Base-by-base conservation (phyloP, 2,797 vertebrate species). In the Acanthurus tractus region DNA sequence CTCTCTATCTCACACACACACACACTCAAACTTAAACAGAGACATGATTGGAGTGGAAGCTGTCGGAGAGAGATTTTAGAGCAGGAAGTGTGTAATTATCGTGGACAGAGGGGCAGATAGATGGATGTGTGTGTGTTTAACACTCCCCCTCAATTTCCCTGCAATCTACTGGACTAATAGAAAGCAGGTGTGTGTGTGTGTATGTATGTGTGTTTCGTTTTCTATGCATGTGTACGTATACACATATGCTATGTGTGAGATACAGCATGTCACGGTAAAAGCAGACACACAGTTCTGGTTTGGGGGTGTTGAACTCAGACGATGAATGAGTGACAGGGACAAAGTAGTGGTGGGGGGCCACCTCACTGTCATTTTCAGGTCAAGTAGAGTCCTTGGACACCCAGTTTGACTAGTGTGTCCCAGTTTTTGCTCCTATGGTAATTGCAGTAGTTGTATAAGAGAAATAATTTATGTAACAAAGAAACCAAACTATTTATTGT, bases 101-200 rank as follows among this genome's bases (percentile, higher is more conserved):
- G 58, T 74, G 66, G 91, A 89, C 86, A 88, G 90, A 87, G 86
- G 85, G 76, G 74, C 78, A 86, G 83, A 92, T 90, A 89, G 84
- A 92, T 92, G 88, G 82, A 91, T 89, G 88, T 90, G 89, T 91
- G 89, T 92, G 88, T 92, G 87, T 89, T 91, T 90, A 93, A 93
- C 89, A 91, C 87, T 91, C 88, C 92, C 89, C 85, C 91, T 91
- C 89, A 91, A 93, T 90, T 90, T 89, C 88, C 88, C 78, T 83
- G 81, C 84, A 92, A 92, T 90, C 87, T 88, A 87, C 78, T 78
- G 88, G 79, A 84, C 84, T 93, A 94, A 94, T 93, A 88, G 79
- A 89, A 94, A 93, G 83, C 93, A 94, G 80, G 87, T 93, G 92
- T 85, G 63, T 55, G 3, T 74, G 77, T 87, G 73, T 64, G 40